Evolutionary conservation across 2,113 vertebrate species (phyloP).

Genomic region (Oxyura jamaicensis): DNA sequence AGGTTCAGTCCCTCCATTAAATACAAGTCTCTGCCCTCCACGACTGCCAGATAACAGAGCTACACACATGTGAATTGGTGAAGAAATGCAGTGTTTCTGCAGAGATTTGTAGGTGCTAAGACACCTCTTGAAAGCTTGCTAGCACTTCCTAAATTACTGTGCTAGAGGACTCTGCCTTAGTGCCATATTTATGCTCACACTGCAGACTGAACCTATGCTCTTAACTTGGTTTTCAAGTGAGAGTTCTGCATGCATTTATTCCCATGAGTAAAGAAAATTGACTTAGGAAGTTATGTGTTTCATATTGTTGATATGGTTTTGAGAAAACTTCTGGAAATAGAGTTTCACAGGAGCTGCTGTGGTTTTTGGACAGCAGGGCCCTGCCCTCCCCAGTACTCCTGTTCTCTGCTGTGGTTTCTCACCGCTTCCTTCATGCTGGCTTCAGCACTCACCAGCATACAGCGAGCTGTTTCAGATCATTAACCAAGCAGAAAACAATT

Average conservation of each 20-base stretch:
- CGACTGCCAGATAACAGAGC: fast-evolving
- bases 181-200: neutral
- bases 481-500: neutral
- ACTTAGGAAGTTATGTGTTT: neutral
- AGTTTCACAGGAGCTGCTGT: neutral
- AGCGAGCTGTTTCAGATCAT: neutral
- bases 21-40: neutral
- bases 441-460: neutral
- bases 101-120: neutral
- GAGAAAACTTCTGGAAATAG: neutral
- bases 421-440: neutral
- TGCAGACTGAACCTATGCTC: neutral
- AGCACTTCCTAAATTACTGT: fast-evolving
- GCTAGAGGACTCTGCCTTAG: neutral
- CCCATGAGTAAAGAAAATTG: neutral
- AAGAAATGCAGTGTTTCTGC: neutral
- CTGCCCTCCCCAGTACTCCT: neutral
- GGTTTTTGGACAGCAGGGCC: neutral
- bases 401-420: neutral
- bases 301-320: neutral
- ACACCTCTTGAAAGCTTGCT: neutral
- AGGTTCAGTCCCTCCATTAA: fast-evolving
- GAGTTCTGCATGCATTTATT: neutral
- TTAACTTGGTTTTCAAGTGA: neutral
- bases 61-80: fast-evolving